Base-by-base conservation (phyloP, 1,140 invertebrate species). In the Hestina assimilis region DNA sequence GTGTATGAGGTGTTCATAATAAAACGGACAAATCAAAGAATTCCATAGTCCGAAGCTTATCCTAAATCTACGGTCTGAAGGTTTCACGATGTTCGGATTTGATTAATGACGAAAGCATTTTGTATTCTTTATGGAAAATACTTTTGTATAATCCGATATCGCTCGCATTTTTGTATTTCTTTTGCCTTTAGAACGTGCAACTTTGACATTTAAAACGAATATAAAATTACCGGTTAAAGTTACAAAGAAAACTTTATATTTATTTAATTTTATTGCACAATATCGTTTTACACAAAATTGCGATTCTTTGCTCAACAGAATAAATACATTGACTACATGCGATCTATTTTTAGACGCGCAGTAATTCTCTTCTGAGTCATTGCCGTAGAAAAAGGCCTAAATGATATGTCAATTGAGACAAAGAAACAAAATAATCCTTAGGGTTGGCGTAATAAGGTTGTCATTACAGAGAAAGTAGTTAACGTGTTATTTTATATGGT, bases 401-500 rank as follows among this genome's bases (percentile, higher is more conserved):
- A 76, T 66, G 70, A 72, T 71, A 79, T 72, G 68, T 69, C 54
- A 68, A 71, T 64, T 59, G 33, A 24, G 59, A 60, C 24, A 54
- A 45, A 50, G 21, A 50, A 62, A 61, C 12, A 33, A 55, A 71
- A 71, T 74, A 55, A 48, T 66, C 70, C 60, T 60, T 72, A 66
- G 38, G 19, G 9, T n/a, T 1, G 21, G 33, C 11, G 51, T 35
- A 35, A 60, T 78, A 81, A 60, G 66, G 69, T 67, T 40, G 26
- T 28, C 45, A 68, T 61, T 69, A 21, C 50, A 54, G 46, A 4
- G 56, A 35, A 56, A 28, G 54, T 51, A 38, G n/a, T 31, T 57
- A 70, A 48, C 52, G 59, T 66, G 72, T 73, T 67, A 77, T 79
- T 86, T 76, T 78, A 83, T 84, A 84, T 66, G 76, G 81, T 63